Percentiles rank a stretch among this genome's conserved stretches.
Evolutionary conservation across 2,888 invertebrate species (phyloP).

Genomic region (Ischnura elegans): DNA sequence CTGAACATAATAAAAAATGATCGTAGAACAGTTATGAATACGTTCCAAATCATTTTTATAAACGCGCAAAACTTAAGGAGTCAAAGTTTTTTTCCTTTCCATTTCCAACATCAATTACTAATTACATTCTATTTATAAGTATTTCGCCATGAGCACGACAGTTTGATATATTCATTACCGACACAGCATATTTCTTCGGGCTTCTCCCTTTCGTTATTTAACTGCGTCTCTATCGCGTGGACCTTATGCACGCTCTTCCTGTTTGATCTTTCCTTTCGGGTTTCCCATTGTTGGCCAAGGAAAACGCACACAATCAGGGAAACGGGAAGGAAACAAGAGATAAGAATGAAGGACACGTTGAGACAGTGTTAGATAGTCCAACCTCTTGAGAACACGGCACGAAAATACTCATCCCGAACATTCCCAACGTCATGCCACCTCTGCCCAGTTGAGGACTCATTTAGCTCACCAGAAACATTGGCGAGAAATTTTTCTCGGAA

Average conservation of each 20-base stretch:
- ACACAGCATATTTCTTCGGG: too few relatives aligned
- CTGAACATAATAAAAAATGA: too few relatives aligned
- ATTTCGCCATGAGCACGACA: too few relatives aligned
- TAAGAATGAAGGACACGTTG: not conserved
- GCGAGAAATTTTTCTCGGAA: conserved; percentile 2
- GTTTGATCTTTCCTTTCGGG: not conserved
- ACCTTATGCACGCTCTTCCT: not conserved
- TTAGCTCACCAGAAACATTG: not conserved
- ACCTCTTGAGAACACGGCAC: not conserved
- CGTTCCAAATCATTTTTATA: too few relatives aligned
- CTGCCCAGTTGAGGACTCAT: not conserved
- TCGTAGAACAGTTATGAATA: too few relatives aligned
- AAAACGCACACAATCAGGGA: not conserved
- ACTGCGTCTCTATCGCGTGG: too few relatives aligned
- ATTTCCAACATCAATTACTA: too few relatives aligned
- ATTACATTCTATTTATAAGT: too few relatives aligned
- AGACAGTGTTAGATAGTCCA: not conserved
- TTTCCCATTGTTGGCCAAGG: not conserved
- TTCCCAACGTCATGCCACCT: not conserved
- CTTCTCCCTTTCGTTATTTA: too few relatives aligned
- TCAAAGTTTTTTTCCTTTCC: too few relatives aligned
- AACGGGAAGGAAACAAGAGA: not conserved
- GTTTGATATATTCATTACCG: too few relatives aligned
- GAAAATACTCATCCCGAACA: not conserved
- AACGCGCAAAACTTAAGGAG: too few relatives aligned